Base-by-base conservation (phyloP, 2,888 invertebrate species). In the Acleris literana region DNA sequence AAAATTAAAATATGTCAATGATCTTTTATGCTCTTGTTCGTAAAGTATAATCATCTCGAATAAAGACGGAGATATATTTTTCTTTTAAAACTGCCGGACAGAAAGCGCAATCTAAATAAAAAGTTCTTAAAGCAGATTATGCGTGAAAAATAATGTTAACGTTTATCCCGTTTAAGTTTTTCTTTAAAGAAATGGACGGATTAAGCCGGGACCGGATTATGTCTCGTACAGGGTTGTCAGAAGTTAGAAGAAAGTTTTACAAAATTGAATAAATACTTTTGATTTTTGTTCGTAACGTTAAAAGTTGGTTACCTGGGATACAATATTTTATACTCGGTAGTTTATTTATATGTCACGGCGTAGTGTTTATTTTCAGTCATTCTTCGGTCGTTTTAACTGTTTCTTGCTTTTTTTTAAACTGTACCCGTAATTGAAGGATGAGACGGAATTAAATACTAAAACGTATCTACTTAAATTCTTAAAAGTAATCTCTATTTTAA, bases 121-220 rank as follows among this genome's bases (percentile, higher is more conserved):
- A 58, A 57, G 43, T 64, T 52, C 13, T 63, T 25, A 17, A 48
- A 53, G 52, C 33, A 39, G 64, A 58, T 64, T 64, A 64, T 48
- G 25, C 58, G 53, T 53, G 64, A 58, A 64, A 53, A 64, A 63
- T 63, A 57, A 58, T 53, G 64, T 58, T 52, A 43, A 33, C 33
- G 9, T 13, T 49, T 18, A 25, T 63, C 39, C 25, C 20, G 39
- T 46, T 54, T 25, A 53, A 64, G 33, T 57, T 44, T 57, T 43
- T 43, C 33, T 16, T 48, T 13, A 18, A 13, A 25, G 13, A 48
- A n/a, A 13, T 25, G 51, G 46, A 29, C 7, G 63, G 57, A 57
- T 57, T 52, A 29, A 44, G 52, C 57, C 43, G 49, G 22, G 51
- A 46, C 63, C 49, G 56, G 55, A 63, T 52, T 57, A 57, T 13